These are phyloP conservation scores for Dermolepida albohirtum DNA, from an alignment of 2,888 invertebrate genomes.

Conservation along the genomic window DNA sequence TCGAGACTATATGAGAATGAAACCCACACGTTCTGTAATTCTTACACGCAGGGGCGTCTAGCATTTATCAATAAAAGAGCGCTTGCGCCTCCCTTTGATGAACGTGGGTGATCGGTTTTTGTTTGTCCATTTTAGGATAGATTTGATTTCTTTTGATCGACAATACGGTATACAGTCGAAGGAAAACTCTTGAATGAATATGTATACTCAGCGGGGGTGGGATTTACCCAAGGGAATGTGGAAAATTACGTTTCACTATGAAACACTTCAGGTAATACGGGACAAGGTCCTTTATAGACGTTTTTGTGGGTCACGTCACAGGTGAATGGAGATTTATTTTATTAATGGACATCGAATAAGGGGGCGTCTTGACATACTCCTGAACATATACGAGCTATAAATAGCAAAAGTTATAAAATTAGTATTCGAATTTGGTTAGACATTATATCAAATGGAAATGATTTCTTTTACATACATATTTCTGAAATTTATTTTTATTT, in stretches of 20 bases:
- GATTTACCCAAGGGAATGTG: background rate
- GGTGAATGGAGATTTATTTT: conserved; percentile 6
- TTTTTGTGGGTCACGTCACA: background rate
- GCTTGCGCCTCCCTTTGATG: conserved; percentile 51
- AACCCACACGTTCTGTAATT: conserved; percentile 20
- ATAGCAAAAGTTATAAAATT: background rate
- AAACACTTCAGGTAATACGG: background rate
- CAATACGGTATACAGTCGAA: background rate
- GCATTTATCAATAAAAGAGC: conserved; percentile 55
- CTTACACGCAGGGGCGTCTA: conserved; percentile 50
- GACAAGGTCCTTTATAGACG: background rate
- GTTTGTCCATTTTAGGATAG: conserved; percentile 6
- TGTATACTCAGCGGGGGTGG: conserved; percentile 1
- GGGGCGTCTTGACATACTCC: background rate
- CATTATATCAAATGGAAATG: too few species aligned
- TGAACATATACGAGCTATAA: background rate
- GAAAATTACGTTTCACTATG: conserved; percentile 3
- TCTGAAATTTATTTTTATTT: too few species aligned
- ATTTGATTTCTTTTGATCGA: conserved; percentile 1
- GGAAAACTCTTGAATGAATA: conserved; percentile 16
- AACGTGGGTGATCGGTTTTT: conserved; percentile 55
- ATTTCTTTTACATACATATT: too few species aligned
- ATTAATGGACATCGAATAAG: conserved; percentile 23
- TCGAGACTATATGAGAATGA: conserved; percentile 21
- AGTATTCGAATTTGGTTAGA: too few species aligned